Evolutionary conservation across 2,113 vertebrate species (phyloP), one percentile per base, ranked within the genome.

Genomic region (Dendropsophus ebraccatus): DNA sequence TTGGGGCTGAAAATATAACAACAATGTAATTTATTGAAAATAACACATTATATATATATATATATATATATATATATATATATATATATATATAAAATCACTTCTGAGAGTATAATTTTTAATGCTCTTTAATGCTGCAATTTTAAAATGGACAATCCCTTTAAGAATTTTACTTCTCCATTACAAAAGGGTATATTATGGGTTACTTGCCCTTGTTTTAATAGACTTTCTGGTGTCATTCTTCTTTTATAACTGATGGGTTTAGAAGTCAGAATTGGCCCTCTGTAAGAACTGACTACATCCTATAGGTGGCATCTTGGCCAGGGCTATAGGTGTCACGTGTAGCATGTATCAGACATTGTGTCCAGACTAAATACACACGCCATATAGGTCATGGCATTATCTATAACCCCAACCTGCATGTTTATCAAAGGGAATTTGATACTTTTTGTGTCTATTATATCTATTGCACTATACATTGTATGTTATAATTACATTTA

Each of bases 381-480:
- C 1, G 21, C 70, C 72, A 49, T 49, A 50, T 56, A 56, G n/a
- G 16, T 47, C 28, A 54, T 32, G 50, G 49, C 77, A 35, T 45
- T 45, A 35, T 60, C 32, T 41, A 32, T 45, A 80, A 45, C 35
- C 77, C 52, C 56, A 7, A 16, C 56, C 54, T 72, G 58, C 52
- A 79, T 56, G 62, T 52, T 41, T 76, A 82, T 82, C 79, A 65
- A 82, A 87, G 76, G 76, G 76, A 80, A 86, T 80, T 54, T 81
- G 76, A 86, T 72, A 70, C 25, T 8, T 49, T n/a, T 41, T 37
- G 54, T 81, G 35, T 85, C 77, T 77, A 45, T 70, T 54, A 37
- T 58, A 69, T 86, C 75, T 86, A 58, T 86, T 86, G 77, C 84
- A 86, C 84, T 86, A 86, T 81, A 73, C 84, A 30, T 79, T 79